These are phyloP conservation scores for Carollia perspicillata DNA, from an alignment of 2,113 vertebrate species.

Conservation along the genomic window DNA sequence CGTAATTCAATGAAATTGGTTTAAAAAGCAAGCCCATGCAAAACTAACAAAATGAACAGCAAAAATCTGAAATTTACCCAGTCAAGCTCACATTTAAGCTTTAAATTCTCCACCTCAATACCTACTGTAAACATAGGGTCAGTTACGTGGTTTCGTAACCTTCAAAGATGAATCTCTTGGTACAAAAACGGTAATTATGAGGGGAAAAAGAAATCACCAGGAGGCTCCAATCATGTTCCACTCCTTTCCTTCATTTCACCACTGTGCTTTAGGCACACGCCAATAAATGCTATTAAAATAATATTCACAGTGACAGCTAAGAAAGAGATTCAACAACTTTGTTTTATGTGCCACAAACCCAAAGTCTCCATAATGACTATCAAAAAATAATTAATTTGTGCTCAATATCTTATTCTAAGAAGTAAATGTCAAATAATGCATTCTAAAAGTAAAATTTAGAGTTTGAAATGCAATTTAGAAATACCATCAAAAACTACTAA, in stretches of 20 bases:
- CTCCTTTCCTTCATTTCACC: not conserved
- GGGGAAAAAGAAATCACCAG: not conserved
- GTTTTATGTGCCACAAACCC: not conserved
- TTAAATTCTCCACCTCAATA: not conserved
- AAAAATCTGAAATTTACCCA: not conserved
- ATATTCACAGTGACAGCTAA: not conserved
- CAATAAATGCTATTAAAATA: not conserved
- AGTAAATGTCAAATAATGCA: not conserved
- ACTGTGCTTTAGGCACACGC: not conserved
- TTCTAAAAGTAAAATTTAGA: not conserved
- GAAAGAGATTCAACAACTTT: not conserved
- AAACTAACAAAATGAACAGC: not conserved
- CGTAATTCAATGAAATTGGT: not conserved
- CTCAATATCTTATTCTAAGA: not conserved
- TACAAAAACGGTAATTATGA: not conserved
- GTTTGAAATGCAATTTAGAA: slow-evolving; percentile 16
- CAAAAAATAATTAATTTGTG: not conserved
- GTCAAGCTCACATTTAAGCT: not conserved
- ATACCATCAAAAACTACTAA: not conserved
- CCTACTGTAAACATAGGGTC: not conserved
- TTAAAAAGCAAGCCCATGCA: slow-evolving; percentile 16
- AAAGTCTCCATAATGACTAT: not conserved
- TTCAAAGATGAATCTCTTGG: not conserved
- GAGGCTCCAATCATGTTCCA: not conserved
- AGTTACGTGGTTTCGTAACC: not conserved